A percentile compares a stretch with the other conserved stretches of the same genome.
phyloP scores from a whole-genome alignment of 37 sponge, comb jelly and placozoan species.

The Amphimedon queenslandica region DNA sequence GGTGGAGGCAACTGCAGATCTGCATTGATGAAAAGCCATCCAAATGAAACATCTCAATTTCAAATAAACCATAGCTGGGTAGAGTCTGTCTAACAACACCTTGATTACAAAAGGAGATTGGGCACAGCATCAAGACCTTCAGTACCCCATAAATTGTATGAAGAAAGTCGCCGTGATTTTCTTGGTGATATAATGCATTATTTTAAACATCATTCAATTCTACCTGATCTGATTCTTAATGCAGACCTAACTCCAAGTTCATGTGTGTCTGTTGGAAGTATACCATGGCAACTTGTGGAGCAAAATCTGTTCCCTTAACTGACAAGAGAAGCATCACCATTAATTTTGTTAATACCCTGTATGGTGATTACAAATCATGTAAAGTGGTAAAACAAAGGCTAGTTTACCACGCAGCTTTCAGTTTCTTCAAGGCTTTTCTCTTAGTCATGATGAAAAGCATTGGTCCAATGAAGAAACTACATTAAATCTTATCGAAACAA shows the following conservation, averaged over 20 bases:
- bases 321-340: conserved; percentile 50
- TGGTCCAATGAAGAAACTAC: conserved; percentile 49
- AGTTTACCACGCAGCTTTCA: conserved; percentile 29
- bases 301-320: conserved; percentile 27
- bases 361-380: conserved; percentile 47
- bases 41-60: conserved; percentile 18
- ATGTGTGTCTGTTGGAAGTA: conserved; percentile 44
- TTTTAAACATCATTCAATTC: conserved; percentile 28
- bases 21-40: conserved; percentile 43
- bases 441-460: conserved; percentile 39
- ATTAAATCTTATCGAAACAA: conserved; percentile 31
- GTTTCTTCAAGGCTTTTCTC: conserved; percentile 32
- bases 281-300: conserved; percentile 41
- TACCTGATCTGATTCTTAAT: conserved; percentile 44
- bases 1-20: conserved; percentile 30
- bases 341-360: conserved; percentile 33
- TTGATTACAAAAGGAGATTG: conserved; percentile 23
- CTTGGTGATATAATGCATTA: conserved; percentile 18
- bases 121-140: conserved; percentile 40
- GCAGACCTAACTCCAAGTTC: conserved; percentile 50
- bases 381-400: conserved; percentile 42
- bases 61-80: conserved; percentile 36
- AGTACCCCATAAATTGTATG: conserved; percentile 23
- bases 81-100: conserved; percentile 30
- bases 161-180: conserved; percentile 24